phyloP scores from a whole-genome alignment of 2,888 invertebrate species.

The Caprella mutica region DNA sequence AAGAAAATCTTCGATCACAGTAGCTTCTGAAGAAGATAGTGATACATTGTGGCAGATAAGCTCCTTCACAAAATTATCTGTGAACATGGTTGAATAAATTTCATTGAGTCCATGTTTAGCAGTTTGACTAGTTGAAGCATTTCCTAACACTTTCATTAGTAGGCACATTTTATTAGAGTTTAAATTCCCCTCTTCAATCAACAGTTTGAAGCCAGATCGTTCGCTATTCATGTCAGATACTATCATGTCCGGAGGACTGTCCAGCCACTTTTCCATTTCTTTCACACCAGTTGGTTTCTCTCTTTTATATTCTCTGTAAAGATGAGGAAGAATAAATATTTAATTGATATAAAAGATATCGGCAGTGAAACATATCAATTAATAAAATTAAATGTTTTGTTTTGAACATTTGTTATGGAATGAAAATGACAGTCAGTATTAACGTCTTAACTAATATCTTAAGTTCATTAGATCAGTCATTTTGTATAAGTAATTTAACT shows the following conservation, averaged over 20 bases:
- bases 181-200: slow-evolving; percentile 9
- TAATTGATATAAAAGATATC: no score
- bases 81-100: slow-evolving; percentile 12
- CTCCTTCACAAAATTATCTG: slow-evolving; percentile 7
- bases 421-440: no score
- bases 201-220: slow-evolving; percentile 12
- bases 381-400: no score
- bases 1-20: background rate
- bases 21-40: background rate
- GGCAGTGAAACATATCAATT: no score
- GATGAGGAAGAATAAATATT: no score
- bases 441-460: no score
- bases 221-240: slow-evolving; percentile 1
- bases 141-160: slow-evolving; percentile 10
- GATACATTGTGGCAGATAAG: background rate
- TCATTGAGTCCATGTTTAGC: slow-evolving; percentile 13
- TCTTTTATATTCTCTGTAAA: no score
- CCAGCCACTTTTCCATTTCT: background rate
- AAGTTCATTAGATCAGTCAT: no score
- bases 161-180: slow-evolving; percentile 4
- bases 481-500: no score
- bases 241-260: slow-evolving; percentile 11
- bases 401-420: no score
- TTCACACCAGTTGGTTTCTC: background rate
- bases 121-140: slow-evolving; percentile 2